Base-by-base conservation (phyloP, 1,140 invertebrate species). In the Bombus impatiens region DNA sequence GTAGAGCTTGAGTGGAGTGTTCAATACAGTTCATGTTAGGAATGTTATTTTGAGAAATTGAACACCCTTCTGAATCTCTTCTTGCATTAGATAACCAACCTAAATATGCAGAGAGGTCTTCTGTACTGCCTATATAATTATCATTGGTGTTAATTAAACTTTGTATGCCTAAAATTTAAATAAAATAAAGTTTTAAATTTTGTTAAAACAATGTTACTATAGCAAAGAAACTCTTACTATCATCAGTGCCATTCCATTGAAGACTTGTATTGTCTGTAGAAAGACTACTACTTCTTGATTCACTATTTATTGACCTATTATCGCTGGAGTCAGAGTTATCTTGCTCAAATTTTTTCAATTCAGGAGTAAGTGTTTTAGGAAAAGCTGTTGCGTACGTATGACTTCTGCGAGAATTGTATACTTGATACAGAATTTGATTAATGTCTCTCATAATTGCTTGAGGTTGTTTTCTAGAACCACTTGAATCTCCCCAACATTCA, bases 401-500 rank as follows among this genome's bases (percentile, higher is more conserved):
- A 62, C 90, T 95, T 82, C 96, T 93, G 86, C 96, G 95, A 3
- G 96, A 96, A 93, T 97, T 97, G 83, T 93, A 95, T 96, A 97
- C 96, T 95, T 97, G 96, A 92, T 98, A 97, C 53, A 97, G 93
- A 91, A 98, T 96, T 93, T 98, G 97, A 94, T 98, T 97, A 71
- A 98, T 96, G 95, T 98, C 97, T 95, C 98, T 96, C 96, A 98
- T 97, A 87, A 98, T 97, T 68, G 96, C 96, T 94, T 98, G 98
- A 70, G 98, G 97, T 87, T 97, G 96, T 93, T 97, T 97, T 25
- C 97, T 94, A 35, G 95, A 94, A 47, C 97, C 96, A 6, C 97
- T 97, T 91, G 98, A 96, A 37, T 96, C 93, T 82, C 97, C 96
- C 99, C 99, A 99, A 91, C 98, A 98, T 90, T 98, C 97, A 32